Conservation (phyloP, 2,113 vertebrate species). For the Ploceus nigricollis region DNA sequence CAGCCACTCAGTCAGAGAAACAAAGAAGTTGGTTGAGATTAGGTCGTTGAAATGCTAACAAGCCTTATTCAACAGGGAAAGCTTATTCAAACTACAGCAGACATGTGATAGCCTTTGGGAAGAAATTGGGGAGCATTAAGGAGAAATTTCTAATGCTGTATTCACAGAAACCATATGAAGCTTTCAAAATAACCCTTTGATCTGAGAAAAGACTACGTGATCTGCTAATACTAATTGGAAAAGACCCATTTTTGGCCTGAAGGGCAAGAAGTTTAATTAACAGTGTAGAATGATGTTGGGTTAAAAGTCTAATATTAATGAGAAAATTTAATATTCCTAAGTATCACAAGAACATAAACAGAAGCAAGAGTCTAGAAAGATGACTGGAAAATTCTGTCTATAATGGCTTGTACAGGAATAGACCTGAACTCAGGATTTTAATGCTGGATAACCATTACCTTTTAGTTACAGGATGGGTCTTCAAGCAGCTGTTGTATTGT, state of each 20-base stretch:
- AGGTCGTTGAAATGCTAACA: neutral
- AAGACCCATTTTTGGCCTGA: neutral
- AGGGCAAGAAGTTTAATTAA: slow-evolving; percentile 33
- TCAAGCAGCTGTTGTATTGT: neutral
- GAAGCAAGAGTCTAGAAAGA: neutral
- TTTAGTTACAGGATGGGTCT: neutral
- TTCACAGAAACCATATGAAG: neutral
- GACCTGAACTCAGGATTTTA: neutral
- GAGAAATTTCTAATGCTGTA: neutral
- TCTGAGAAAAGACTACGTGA: neutral
- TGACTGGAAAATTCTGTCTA: neutral
- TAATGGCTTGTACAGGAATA: rapidly evolving
- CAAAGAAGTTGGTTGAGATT: neutral
- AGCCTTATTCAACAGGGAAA: neutral
- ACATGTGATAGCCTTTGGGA: neutral
- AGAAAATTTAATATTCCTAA: neutral
- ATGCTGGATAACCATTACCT: neutral
- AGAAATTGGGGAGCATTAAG: neutral
- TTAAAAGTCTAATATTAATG: neutral
- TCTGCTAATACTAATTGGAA: neutral
- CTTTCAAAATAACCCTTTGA: neutral
- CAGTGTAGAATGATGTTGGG: neutral
- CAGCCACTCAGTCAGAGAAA: neutral
- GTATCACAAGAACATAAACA: neutral
- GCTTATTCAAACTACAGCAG: neutral